phyloP scores from a whole-genome alignment of 2,113 vertebrate species.

The Galeopterus variegatus region DNA sequence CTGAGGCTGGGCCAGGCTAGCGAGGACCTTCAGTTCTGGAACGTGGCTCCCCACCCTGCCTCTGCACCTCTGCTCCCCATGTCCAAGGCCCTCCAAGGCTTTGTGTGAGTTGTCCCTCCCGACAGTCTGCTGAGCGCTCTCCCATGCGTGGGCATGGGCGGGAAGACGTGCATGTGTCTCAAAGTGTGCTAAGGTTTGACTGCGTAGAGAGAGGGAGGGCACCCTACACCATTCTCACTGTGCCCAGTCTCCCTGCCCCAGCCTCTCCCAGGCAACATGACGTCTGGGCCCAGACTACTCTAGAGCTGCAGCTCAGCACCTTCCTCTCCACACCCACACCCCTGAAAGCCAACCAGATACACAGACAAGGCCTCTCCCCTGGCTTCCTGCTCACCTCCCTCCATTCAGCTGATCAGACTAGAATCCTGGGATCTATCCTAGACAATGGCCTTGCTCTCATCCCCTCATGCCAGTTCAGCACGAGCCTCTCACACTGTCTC shows the following conservation, averaged over 20 bases:
- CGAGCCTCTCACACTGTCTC: neutral
- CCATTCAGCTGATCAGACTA: neutral
- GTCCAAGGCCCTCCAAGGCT: neutral
- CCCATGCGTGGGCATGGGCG: fast-evolving
- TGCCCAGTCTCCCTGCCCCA: neutral
- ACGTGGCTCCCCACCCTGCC: neutral
- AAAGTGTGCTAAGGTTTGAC: neutral
- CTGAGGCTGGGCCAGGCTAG: neutral
- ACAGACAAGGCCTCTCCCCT: neutral
- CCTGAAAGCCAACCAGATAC: neutral
- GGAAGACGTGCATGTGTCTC: no score
- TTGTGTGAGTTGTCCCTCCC: neutral
- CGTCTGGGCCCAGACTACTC: neutral
- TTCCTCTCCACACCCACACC: neutral
- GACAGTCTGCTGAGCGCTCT: neutral
- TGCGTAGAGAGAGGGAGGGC: neutral
- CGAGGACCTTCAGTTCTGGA: neutral
- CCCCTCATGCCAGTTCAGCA: neutral
- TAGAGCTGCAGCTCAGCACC: neutral
- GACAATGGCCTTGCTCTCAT: neutral
- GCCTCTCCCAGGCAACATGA: neutral
- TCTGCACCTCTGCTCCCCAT: neutral
- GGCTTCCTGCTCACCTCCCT: neutral
- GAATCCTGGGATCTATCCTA: neutral
- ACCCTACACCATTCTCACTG: neutral